Base-by-base conservation (phyloP, 1,140 invertebrate genomes). In the Formica exsecta region DNA sequence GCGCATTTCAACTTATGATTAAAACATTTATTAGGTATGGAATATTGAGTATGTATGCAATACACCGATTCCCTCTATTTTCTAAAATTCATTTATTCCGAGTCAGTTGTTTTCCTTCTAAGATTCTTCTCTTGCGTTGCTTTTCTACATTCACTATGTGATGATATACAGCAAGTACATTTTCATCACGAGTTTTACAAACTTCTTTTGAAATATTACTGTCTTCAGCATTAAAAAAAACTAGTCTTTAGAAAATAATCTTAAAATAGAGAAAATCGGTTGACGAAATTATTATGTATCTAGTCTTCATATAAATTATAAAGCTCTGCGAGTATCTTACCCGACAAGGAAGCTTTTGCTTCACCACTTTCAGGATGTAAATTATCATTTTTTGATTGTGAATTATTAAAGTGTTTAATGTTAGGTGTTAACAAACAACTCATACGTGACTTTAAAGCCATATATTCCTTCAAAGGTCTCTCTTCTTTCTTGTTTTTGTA, bases 381-480 rank as follows among this genome's bases (percentile, higher is more conserved):
- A 48, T 8, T 16, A 19, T 62, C 64, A 9, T 25, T 29, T 36
- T 19, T 57, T 51, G 83, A 36, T 16, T 51, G 36, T 41, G 74
- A 19, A 25, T 66, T 85, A 57, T 65, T 87, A 44, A 91, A 86
- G 62, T 79, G 87, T 32, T 89, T 91, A 13, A 86, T 62, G 51
- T 92, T 90, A 8, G 93, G 93, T 25, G 93, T 93, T 32, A 88
- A 41, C 36, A 93, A 80, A 65, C 92, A 92, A 11, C 75, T 91
- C 41, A 89, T 81, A 32, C 70, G 86, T 25, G 90, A 91, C 41
- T 92, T 93, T 41, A 93, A 70, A 22, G 86, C 81, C 89, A 93
- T 90, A 29, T 93, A 93, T 79, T 92, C 93, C 25, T 86, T 83
- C 0, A 92, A 38, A 8, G 91, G 85, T 19, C 77, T 86, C 59